Base-by-base conservation (phyloP, 2,113 vertebrate genomes). In the Dissostichus mawsoni region DNA sequence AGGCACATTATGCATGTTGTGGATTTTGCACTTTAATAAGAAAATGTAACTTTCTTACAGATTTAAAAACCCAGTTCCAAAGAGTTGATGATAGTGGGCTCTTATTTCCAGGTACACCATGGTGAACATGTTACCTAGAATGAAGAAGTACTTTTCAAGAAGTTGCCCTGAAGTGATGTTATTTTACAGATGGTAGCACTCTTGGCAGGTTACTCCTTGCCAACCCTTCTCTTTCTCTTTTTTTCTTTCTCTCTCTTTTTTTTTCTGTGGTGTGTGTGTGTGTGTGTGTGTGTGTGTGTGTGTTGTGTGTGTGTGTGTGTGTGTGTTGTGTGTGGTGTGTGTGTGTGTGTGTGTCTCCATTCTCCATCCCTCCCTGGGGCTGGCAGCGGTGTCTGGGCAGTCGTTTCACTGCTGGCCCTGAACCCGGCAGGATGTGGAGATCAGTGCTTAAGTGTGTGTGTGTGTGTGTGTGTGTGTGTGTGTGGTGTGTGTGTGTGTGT, bases 341-440 rank as follows among this genome's bases (percentile, higher is more conserved):
- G 55, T 74, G 71, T 70, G 69, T 20, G 48, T 78, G 71, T 81
- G 57, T 76, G 77, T 86, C 71, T 92, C 82, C 88, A 69, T 78
- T 92, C 92, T 87, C 91, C 88, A 91, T 93, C 91, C 91, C 91
- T 93, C 92, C 93, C 90, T 85, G 90, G 91, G 93, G 93, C 93
- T 95, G 95, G 94, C 95, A 95, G 93, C 88, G 81, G 64, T 85
- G 90, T 94, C 92, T 92, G 94, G 94, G 94, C 93, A 95, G 92
- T 94, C 91, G 77, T 94, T 92, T 89, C 92, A 93, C 78, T 90
- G 89, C 86, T 96, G 95, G 95, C 95, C 92, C 90, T 84, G 88
- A 93, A 94, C 92, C 91, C 93, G 88, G 92, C 94, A 95, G 95
- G 95, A 96, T 95, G 94, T 95, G 93, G 93, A 94, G 91, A 92